Evolutionary conservation across 1,140 invertebrate species (phyloP), one percentile per base, ranked within the genome.

Genomic region (Rhopalosiphum padi): DNA sequence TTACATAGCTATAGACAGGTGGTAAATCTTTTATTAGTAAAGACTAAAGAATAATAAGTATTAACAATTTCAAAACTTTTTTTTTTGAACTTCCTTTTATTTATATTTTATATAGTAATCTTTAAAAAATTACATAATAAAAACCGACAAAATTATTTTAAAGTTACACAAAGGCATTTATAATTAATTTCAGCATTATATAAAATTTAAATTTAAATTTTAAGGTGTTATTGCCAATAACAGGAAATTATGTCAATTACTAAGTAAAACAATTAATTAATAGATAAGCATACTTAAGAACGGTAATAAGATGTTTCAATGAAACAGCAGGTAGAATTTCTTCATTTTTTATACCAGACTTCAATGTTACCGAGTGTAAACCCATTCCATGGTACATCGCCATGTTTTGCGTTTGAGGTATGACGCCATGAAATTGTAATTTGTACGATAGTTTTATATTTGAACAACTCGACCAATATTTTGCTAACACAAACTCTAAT

Each of bases 401-500:
- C 43, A 97, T 94, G 30, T 94, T 94, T 46, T 96, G 96, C 95
- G 96, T 96, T 94, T 96, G 96, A 11, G 98, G 96, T 94, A 96
- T 96, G 55, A 98, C 96, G n/a, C 98, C 98, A 95, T 97, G 97
- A 95, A 99, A 98, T 94, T 97, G 96, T 83, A 99, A 95, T 30
- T 95, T 96, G 95, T 98, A 98, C 94, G 97, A 96, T 22, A 99
- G 95, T 60, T 95, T 95, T 35, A 97, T 96, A 86, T 98, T 97
- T 7, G 98, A 98, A 35, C 98, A 95, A 95, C 97, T 98, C 3
- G 98, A 97, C 99, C 99, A 99, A 96, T 98, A 99, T 95, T 99
- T 99, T 3, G 98, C 98, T 90, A 99, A 96, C 91, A 97, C 98
- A 43, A 99, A 95, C 96, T 99, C 99, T 46, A 99, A 94, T 43